A percentile compares a stretch with the other conserved stretches of the same genome.
These are phyloP conservation scores for Peucedramus taeniatus DNA, from an alignment of 2,113 vertebrate species.

Conservation along the genomic window DNA sequence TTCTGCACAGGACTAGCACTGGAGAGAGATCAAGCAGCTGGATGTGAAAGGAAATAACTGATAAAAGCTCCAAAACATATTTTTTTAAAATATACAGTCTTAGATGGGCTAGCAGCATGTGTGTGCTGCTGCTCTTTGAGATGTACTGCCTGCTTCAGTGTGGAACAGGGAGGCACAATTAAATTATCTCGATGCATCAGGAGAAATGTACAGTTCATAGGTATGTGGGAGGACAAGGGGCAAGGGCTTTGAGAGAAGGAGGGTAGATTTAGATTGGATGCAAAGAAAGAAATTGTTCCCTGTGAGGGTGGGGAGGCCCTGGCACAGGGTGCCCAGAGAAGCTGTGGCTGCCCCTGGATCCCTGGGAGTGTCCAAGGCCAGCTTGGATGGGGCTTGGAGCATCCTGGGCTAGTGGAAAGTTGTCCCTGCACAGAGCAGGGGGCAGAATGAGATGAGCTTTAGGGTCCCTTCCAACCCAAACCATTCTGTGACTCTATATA, in stretches of 20 bases:
- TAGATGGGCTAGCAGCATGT: too few relatives aligned
- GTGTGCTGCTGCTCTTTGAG: background rate
- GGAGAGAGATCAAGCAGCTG: background rate
- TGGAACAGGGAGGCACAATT: background rate
- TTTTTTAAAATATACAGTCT: background rate
- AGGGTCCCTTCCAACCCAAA: background rate
- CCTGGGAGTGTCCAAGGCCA: background rate
- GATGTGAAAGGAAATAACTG: background rate
- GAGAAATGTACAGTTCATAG: background rate
- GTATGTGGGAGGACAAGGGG: background rate
- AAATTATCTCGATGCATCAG: background rate
- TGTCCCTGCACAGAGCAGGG: background rate
- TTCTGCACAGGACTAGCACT: background rate
- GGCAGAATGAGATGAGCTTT: accelerated
- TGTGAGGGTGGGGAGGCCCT: accelerated
- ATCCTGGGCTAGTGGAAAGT: accelerated
- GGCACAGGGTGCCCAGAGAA: background rate
- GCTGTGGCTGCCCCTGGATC: background rate
- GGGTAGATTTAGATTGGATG: background rate
- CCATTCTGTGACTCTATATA: accelerated
- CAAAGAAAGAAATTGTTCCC: background rate
- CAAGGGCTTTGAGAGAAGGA: background rate
- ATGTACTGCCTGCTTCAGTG: background rate
- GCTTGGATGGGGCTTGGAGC: accelerated
- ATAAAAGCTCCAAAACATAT: background rate